Base-by-base conservation (phyloP, 2,113 vertebrate genomes). In the Microtus montanus region DNA sequence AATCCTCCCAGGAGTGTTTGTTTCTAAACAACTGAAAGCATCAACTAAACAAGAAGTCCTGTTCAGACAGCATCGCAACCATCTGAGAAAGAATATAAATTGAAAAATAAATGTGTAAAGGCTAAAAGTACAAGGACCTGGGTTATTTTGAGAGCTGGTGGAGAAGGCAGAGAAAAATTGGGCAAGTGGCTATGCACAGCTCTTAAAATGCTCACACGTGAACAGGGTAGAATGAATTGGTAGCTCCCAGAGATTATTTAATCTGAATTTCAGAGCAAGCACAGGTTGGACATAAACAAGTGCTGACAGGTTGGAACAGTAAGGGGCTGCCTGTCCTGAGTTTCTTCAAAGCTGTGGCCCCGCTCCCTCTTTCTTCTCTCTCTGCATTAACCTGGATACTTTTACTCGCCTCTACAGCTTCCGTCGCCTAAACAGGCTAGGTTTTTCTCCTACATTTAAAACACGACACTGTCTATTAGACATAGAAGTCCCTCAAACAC, bases 401-500 rank as follows among this genome's bases (percentile, higher is more conserved):
- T 41, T 75, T 85, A 74, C 17, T 22, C 74, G 26, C 2, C 63
- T 28, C 24, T 10, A 33, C 22, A 68, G 41, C 28, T 63, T 89
- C 61, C n/a, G 35, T 84, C 20, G 30, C 44, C 64, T n/a, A 90
- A 95, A 78, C 11, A 92, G 12, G 8, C 7, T 20, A 91, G 38
- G 88, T 6, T 74, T 93, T 68, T 54, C 38, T 63, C 44, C 77
- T 88, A 30, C 87, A 33, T 22, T 82, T 35, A 80, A 96, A n/a
- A 87, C 38, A 33, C 14, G 12, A 0, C 20, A 13, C 26, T 77
- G 5, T 70, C 58, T 54, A 28, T 54, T 75, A 26, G 41, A 41
- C 13, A 14, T 68, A 64, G 17, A 13, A 77, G n/a, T 20, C 10
- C 35, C 35, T 85, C 44, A 17, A 33, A 26, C 14, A 91, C 20